Evolutionary conservation across 2,113 vertebrate species (phyloP).

Genomic region (Phoenicopterus ruber): DNA sequence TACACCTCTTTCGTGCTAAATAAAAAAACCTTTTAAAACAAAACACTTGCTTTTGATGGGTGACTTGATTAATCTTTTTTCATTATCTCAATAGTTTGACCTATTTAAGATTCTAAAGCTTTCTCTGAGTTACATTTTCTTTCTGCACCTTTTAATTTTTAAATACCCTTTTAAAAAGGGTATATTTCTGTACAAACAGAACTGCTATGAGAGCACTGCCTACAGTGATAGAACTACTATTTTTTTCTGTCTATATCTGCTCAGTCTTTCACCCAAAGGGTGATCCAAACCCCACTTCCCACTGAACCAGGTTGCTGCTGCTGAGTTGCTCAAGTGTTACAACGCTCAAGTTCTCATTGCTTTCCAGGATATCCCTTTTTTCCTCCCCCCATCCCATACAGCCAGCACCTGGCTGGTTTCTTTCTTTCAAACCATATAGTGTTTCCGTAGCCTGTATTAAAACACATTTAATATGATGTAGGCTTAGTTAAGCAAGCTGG

Average conservation of each 20-base stretch:
- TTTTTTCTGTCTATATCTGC: background rate
- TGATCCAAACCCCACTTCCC: background rate
- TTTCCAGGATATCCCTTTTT: background rate
- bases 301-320: background rate
- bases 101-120: background rate
- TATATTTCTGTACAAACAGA: background rate
- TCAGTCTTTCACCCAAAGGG: background rate
- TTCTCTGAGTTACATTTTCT: background rate
- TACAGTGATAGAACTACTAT: background rate
- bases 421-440: background rate
- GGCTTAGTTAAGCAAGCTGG: background rate
- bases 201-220: background rate
- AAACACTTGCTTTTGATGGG: background rate
- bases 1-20: background rate
- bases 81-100: background rate
- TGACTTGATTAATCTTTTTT: background rate
- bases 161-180: background rate
- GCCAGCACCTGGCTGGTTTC: background rate
- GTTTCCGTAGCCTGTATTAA: background rate
- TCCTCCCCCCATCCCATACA: rapidly evolving
- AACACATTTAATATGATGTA: background rate
- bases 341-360: background rate
- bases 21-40: background rate
- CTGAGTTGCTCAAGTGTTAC: background rate
- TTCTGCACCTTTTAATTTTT: background rate